Evolutionary conservation across 2,113 vertebrate species (phyloP).

Genomic region (Colius striatus): DNA sequence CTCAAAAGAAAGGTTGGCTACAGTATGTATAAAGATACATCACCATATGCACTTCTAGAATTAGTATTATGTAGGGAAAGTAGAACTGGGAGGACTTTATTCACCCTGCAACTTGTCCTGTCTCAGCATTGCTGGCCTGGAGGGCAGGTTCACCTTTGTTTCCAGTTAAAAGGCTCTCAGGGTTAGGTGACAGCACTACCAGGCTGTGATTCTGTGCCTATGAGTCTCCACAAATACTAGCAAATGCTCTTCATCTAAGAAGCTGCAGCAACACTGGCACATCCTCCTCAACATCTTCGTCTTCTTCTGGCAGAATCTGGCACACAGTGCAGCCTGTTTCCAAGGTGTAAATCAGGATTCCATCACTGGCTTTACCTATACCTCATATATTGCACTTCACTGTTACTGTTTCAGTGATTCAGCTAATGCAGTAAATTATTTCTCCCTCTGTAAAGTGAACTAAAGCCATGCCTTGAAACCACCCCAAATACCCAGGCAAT

Average conservation of each 20-base stretch:
- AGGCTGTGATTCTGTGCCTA: background rate
- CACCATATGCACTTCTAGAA: background rate
- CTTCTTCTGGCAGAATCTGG: background rate
- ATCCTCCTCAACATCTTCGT: background rate
- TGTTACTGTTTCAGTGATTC: background rate
- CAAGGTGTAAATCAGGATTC: background rate
- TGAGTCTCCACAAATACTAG: background rate
- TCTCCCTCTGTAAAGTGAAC: background rate
- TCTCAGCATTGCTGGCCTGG: background rate
- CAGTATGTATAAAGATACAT: background rate
- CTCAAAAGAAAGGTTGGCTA: background rate
- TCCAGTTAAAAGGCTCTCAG: background rate
- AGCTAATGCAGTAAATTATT: background rate
- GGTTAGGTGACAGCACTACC: background rate
- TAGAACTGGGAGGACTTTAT: background rate
- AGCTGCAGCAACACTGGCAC: background rate
- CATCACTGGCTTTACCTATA: background rate
- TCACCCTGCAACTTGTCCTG: rapidly evolving
- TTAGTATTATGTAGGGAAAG: rapidly evolving
- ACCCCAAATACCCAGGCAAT: background rate
- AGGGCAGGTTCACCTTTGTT: background rate
- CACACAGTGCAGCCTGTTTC: background rate
- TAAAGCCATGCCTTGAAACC: background rate
- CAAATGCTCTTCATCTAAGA: background rate
- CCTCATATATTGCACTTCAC: background rate